These are phyloP conservation scores for Leptinotarsa haldemani DNA, from an alignment of 2,888 invertebrate species.

Conservation along the genomic window DNA sequence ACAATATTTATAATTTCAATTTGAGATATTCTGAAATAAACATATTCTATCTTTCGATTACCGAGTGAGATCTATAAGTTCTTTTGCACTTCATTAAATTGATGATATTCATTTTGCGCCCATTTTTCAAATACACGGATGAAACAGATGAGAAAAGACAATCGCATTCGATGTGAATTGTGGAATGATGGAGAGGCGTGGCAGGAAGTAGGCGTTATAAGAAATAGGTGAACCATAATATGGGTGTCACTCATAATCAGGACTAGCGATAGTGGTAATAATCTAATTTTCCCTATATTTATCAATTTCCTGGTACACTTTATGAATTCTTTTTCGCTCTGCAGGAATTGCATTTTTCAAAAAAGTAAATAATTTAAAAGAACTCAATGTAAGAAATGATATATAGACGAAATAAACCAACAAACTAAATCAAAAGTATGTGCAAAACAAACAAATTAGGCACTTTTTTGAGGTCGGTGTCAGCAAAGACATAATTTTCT, in stretches of 20 bases:
- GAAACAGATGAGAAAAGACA: constrained; percentile 3
- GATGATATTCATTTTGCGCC: background rate
- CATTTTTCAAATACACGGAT: background rate
- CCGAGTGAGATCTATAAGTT: background rate
- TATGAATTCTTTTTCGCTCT: background rate
- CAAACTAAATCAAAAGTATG: too few species aligned
- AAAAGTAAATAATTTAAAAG: too few species aligned
- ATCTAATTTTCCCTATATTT: background rate
- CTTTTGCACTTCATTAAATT: background rate
- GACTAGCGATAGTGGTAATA: constrained; percentile 29
- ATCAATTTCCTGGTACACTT: background rate
- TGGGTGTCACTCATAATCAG: constrained; percentile 34
- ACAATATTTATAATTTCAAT: too few species aligned
- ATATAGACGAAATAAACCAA: too few species aligned
- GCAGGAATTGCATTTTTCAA: too few species aligned
- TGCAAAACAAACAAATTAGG: too few species aligned
- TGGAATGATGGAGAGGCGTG: constrained; percentile 31
- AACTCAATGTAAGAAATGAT: too few species aligned
- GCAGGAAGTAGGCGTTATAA: constrained; percentile 40
- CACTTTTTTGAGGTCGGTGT: too few species aligned
- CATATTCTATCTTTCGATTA: background rate
- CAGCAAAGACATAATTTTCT: too few species aligned
- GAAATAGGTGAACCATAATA: constrained; percentile 34
- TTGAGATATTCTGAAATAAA: too few species aligned
- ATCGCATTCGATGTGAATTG: background rate